Evolutionary conservation across 2,888 invertebrate species (phyloP), one percentile per base, ranked within the genome.

Genomic region (Chalcosyrphus nemorum): DNA sequence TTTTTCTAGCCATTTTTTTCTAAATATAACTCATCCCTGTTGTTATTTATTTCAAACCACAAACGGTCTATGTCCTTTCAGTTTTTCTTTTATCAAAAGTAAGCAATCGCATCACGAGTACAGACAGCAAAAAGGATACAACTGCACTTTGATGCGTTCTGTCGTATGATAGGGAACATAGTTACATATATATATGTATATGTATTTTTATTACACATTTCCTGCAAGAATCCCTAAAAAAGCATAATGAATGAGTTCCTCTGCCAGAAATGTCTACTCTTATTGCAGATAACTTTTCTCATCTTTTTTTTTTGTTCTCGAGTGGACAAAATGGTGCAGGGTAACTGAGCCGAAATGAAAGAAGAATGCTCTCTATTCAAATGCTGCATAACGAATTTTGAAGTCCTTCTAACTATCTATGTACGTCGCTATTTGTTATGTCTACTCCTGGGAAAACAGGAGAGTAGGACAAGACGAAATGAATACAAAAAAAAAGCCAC

Each of bases 361-460:
- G 68, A 61, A 75, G n/a, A n/a, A n/a, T n/a, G n/a, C 61, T 5
- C 32, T 81, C 76, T 59, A 76, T 81, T 76, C 81, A 81, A 81
- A 81, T 63, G 43, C 76, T 76, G 81, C 76, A 81, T 81, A 81
- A 63, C 76, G 19, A 76, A 76, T 57, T 63, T 75, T 76, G 24
- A 81, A 81, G 81, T 50, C 41, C 50, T 70, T 6, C 50, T 15
- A 56, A 35, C 41, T 41, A 63, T 6, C 50, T 15, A 56, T 27
- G 56, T 68, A 27, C 27, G 11, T 56, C 59, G 50, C 32, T 29
- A 54, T 61, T 70, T 75, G 70, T 76, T 70, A 70, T 57, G 56
- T 76, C 41, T 54, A 41, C 47, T 24, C 9, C 27, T 11, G 4
- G n/a, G n/a, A n/a, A 35, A 43, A 15, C 6, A 35, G 17, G 47